Conservation (phyloP, 2,888 invertebrate genomes). For the Callinectes sapidus region DNA sequence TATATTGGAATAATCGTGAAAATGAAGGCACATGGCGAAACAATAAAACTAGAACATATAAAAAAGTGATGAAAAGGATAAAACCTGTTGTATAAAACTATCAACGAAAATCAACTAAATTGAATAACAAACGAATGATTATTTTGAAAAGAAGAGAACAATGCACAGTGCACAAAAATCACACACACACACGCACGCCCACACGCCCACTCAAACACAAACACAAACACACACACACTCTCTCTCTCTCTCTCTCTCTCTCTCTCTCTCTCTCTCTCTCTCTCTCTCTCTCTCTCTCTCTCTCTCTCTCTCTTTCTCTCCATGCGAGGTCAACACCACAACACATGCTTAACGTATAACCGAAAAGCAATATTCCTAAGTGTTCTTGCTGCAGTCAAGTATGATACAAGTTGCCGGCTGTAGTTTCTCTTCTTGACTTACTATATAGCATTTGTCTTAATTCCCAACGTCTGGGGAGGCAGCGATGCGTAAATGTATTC, state of each 20-base stretch:
- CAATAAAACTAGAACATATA: no score
- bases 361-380: not conserved
- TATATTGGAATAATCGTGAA: no score
- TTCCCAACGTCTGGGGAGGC: not conserved
- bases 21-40: no score
- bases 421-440: not conserved
- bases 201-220: not conserved
- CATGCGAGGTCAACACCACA: not conserved
- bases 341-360: not conserved
- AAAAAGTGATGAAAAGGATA: no score
- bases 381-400: not conserved
- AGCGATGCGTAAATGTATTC: not conserved
- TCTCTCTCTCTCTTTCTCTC: not conserved
- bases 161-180: no score
- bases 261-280: not conserved
- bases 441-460: not conserved
- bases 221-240: not conserved
- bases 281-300: constrained; percentile 26
- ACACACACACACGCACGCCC: no score
- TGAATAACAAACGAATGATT: no score
- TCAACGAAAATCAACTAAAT: no score
- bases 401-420: not conserved
- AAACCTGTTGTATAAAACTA: no score
- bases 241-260: constrained; percentile 28
- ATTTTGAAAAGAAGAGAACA: no score